Conservation (phyloP, 2,888 invertebrate species). For the Caenorhabditis japonica region DNA sequence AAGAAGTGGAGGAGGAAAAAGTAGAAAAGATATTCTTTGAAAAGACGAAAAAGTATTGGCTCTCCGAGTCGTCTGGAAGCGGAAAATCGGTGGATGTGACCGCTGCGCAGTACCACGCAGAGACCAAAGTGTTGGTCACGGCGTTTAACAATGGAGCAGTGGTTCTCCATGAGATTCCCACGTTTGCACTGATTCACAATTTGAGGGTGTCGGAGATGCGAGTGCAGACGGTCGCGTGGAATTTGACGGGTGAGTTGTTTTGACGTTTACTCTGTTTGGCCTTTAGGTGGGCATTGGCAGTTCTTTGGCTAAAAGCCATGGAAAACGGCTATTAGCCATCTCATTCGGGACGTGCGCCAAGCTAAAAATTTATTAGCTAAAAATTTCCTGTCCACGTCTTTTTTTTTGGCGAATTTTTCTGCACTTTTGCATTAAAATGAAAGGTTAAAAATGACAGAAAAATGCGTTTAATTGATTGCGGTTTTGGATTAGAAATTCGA, state of each 20-base stretch:
- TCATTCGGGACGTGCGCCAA: no score
- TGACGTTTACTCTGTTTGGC: no score
- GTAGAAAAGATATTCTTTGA: slow-evolving; percentile 45
- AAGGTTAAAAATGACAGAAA: no score
- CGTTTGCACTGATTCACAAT: slow-evolving; percentile 91
- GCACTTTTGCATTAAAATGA: no score
- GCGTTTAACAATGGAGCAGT: slow-evolving; percentile 93
- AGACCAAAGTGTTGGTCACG: slow-evolving; percentile 87
- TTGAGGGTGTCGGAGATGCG: slow-evolving; percentile 87
- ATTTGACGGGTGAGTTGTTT: slow-evolving; percentile 83
- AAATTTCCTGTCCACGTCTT: no score
- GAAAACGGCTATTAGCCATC: no score
- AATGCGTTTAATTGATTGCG: no score
- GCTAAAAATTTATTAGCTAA: no score
- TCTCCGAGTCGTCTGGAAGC: slow-evolving; percentile 67
- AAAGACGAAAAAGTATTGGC: slow-evolving; percentile 79
- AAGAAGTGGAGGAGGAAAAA: slow-evolving; percentile 31
- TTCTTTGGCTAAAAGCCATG: no score
- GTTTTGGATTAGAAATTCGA: no score
- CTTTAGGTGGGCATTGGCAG: no score
- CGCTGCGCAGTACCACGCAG: slow-evolving; percentile 87
- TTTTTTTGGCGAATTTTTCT: no score
- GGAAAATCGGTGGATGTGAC: slow-evolving; percentile 81
- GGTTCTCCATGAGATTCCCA: slow-evolving; percentile 93
- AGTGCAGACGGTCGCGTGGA: slow-evolving; percentile 87